Evolutionary conservation across 2,113 vertebrate genomes (phyloP).

Genomic region (Chroicocephalus ridibundus): DNA sequence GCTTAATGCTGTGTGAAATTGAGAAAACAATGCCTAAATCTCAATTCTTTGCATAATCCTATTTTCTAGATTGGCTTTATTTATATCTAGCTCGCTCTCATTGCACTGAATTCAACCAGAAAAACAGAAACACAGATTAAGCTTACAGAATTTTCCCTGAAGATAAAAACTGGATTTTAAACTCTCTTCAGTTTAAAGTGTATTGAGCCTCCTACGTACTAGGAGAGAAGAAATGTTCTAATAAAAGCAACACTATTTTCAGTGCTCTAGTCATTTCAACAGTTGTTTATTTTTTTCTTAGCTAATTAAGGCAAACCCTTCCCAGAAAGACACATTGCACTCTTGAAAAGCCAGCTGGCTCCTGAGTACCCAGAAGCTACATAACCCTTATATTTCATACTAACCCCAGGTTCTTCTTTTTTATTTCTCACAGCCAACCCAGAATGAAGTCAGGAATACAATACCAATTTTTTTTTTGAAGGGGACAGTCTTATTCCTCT

Average conservation of each 20-base stretch:
- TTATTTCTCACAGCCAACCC: background rate
- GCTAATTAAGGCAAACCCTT: background rate
- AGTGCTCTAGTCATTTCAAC: background rate
- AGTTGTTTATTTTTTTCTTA: background rate
- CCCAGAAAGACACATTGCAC: background rate
- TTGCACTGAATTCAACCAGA: background rate
- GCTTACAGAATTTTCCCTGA: background rate
- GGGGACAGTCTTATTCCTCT: background rate
- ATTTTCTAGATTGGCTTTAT: background rate
- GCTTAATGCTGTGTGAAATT: background rate
- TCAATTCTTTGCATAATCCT: background rate
- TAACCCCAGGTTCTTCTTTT: background rate
- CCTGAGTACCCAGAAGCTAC: background rate
- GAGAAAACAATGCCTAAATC: background rate
- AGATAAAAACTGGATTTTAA: background rate
- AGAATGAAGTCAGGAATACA: background rate
- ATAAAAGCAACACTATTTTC: background rate
- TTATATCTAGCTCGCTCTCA: background rate
- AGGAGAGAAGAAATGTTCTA: background rate
- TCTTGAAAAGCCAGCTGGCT: background rate
- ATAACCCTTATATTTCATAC: background rate
- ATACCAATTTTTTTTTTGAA: background rate
- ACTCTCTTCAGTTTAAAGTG: background rate
- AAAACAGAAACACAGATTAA: background rate
- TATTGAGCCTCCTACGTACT: accelerated